Conservation (phyloP, 2,113 vertebrate genomes). For the Megaceryle maxima region DNA sequence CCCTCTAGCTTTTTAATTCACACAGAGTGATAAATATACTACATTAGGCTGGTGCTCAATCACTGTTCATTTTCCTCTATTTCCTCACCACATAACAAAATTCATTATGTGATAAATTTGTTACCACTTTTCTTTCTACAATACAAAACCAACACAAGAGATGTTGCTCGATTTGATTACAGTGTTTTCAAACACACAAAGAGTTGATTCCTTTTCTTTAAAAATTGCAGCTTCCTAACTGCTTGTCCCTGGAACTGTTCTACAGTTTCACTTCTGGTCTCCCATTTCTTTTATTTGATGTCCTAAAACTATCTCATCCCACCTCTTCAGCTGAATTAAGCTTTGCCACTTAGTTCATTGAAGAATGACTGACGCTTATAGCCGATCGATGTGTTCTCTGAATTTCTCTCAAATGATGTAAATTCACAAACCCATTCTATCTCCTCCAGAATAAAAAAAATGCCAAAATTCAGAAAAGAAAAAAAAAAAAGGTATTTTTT, state of each 20-base stretch:
- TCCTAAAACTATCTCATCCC: background rate
- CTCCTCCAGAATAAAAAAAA: background rate
- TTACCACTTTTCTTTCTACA: background rate
- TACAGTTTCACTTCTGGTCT: background rate
- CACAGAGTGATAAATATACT: slow-evolving; percentile 30
- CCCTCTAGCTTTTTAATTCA: slow-evolving; percentile 59
- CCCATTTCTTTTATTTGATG: background rate
- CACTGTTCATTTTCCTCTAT: slow-evolving; percentile 33
- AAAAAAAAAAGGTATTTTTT: background rate
- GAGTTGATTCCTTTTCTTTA: background rate
- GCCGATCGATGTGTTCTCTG: background rate
- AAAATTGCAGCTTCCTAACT: background rate
- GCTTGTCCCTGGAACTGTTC: background rate
- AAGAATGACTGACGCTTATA: background rate
- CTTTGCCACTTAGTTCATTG: background rate
- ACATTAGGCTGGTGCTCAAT: slow-evolving; percentile 47
- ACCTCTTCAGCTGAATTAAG: background rate
- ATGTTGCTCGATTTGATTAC: background rate
- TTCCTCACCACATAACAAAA: background rate
- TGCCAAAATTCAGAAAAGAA: background rate
- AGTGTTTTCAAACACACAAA: background rate
- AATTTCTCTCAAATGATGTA: background rate
- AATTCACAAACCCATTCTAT: background rate
- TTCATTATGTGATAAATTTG: slow-evolving; percentile 29
- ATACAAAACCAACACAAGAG: background rate